Evolutionary conservation across 2,888 invertebrate species (phyloP), one percentile per base, ranked within the genome.

Genomic region (Raillietiella orientalis): DNA sequence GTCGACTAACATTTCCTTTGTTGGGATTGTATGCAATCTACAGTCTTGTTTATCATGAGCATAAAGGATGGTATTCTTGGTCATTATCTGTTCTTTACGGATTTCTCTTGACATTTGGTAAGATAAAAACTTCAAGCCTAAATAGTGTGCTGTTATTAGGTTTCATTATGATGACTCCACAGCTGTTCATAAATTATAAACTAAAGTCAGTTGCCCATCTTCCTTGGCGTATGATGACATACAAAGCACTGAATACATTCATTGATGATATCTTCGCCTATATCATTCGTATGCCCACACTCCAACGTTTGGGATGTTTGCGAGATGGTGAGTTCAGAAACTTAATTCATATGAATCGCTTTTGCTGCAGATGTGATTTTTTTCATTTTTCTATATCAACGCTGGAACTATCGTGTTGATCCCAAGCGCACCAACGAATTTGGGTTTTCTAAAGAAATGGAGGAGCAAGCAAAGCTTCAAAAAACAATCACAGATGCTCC

Each of bases 111-210:
- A 96, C 90, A 2, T 99, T 99, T 46, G 58, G 51, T 50, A 34
- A 37, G 41, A 35, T 24, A n/a, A n/a, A n/a, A n/a, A n/a, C n/a
- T n/a, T n/a, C n/a, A 9, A 23, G n/a, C 19, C n/a, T n/a, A 19
- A 19, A 19, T n/a, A 6, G n/a, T 19, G 19, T 8, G 19, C 19
- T 8, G 8, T 23, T 35, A 38, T 8, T 39, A 57, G 87, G 96
- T 31, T 96, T 96, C 46, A 99, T 99, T 29, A 84, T 93, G 77
- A 96, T 96, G 93, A 96, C 93, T n/a, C 96, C 96, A 4, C 96
- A 96, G 49, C 52, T 99, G 32, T 96, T 96, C 44, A 99, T 96
- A 38, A 99, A 99, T 53, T 96, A 99, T 52, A 96, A 96, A 49
- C 49, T 99, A 37, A 90, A 99, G 45, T 93, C 90, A 11, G 93